Percentiles rank a stretch among this genome's conserved stretches.
These are phyloP conservation scores for Odontomyia ornata DNA, from an alignment of 2,888 invertebrate genomes.

Conservation along the genomic window DNA sequence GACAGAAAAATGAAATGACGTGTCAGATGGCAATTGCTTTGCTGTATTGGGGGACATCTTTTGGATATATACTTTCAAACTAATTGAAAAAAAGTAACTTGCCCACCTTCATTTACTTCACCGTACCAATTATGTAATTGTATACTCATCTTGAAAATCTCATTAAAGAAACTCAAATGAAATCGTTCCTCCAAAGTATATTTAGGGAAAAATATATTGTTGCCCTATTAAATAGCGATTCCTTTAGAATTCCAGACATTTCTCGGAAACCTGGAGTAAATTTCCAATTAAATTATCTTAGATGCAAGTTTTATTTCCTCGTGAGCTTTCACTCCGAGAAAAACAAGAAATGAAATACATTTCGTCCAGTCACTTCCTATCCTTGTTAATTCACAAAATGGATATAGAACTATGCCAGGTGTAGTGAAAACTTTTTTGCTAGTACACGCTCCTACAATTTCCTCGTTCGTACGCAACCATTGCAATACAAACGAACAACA, in stretches of 20 bases:
- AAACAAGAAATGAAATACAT: background rate
- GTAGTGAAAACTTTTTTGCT: background rate
- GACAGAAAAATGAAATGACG: no score
- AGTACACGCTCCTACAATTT: background rate
- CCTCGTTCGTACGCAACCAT: background rate
- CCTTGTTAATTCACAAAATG: slow-evolving; percentile 2
- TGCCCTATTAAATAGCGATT: no score
- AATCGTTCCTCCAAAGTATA: no score
- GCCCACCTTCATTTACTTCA: no score
- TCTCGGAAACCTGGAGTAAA: background rate
- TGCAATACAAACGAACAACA: background rate
- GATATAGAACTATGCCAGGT: background rate
- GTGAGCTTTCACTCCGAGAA: background rate
- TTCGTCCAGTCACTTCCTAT: background rate
- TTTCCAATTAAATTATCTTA: background rate
- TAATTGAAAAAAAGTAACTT: no score
- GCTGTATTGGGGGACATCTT: no score
- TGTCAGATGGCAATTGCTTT: background rate
- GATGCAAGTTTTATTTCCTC: background rate
- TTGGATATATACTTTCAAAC: no score
- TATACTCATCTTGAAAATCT: no score
- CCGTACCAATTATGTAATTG: no score
- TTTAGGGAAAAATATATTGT: no score
- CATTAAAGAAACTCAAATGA: no score
- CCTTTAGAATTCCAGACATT: no score